Evolutionary conservation across 1,140 invertebrate genomes (phyloP).

Genomic region (Grapholita molesta): DNA sequence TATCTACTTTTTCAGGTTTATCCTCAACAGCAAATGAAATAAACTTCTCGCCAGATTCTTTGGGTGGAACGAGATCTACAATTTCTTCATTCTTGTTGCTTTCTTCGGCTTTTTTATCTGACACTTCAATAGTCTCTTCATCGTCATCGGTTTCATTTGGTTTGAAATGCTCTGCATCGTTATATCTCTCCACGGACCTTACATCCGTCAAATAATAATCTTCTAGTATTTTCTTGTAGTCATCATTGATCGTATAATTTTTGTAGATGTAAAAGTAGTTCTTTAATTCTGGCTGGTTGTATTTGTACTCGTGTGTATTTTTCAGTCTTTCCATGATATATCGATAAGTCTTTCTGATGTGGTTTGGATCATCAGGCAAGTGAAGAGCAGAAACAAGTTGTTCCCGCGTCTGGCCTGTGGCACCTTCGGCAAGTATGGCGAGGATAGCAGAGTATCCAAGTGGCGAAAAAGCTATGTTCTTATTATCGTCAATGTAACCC

Average conservation of each 20-base stretch:
- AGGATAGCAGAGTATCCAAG: conserved; percentile 80
- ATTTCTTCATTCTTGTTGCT: conserved; percentile 66
- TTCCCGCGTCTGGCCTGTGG: conserved; percentile 78
- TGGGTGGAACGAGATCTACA: conserved; percentile 48
- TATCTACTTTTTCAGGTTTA: conserved; percentile 66
- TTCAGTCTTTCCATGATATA: conserved; percentile 75
- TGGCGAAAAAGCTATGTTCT: conserved; percentile 82
- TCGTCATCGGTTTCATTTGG: conserved; percentile 48
- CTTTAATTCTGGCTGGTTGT: conserved; percentile 79
- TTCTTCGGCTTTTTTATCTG: conserved; percentile 42
- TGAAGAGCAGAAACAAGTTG: conserved; percentile 79
- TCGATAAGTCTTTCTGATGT: conserved; percentile 70
- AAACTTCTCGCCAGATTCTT: conserved; percentile 63
- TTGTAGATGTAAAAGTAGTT: conserved; percentile 83
- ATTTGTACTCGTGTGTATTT: conserved; percentile 76
- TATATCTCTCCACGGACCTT: conserved; percentile 76
- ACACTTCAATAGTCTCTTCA: conserved; percentile 41
- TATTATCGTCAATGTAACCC: conserved; percentile 78
- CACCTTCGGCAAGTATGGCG: conserved; percentile 80
- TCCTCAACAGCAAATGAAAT: conserved; percentile 74
- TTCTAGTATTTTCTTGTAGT: conserved; percentile 79
- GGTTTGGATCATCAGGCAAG: conserved; percentile 72
- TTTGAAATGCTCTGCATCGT: conserved; percentile 43
- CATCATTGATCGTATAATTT: conserved; percentile 80
- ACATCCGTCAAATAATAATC: conserved; percentile 81